Evolutionary conservation across 2,113 vertebrate species (phyloP).

Genomic region (Lates calcarifer): DNA sequence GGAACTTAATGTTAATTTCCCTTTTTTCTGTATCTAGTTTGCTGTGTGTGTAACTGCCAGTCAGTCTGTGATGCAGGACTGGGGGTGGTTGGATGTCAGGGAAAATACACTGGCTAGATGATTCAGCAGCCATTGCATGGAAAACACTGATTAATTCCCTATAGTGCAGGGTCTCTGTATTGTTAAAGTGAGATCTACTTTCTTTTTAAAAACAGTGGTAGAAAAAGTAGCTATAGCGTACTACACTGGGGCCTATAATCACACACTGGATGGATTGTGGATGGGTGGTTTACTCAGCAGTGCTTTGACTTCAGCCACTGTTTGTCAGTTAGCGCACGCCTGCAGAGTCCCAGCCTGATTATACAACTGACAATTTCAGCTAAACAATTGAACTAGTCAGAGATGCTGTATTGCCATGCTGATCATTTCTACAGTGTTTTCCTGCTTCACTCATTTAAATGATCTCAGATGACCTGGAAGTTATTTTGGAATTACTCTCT

Average conservation of each 20-base stretch:
- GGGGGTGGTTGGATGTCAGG: not conserved
- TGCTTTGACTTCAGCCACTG: conserved; percentile 33
- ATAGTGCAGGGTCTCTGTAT: not conserved
- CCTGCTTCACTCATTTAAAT: not conserved
- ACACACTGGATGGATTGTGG: not conserved
- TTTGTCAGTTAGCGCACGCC: not conserved
- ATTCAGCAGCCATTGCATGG: not conserved
- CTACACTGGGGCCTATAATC: not conserved
- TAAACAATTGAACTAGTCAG: not conserved
- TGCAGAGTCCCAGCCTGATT: conserved; percentile 18
- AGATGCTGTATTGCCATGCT: not conserved
- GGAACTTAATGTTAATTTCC: not conserved
- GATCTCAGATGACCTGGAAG: not conserved
- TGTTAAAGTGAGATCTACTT: not conserved
- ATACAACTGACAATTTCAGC: not conserved
- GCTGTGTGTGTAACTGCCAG: not conserved
- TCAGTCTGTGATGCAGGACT: not conserved
- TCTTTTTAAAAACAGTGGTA: not conserved
- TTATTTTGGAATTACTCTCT: not conserved
- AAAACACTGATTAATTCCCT: conserved; percentile 12
- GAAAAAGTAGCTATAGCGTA: not conserved
- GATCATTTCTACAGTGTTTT: not conserved
- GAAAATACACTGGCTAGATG: not conserved
- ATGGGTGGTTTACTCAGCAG: conserved; percentile 7
- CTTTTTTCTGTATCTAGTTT: not conserved